Evolutionary conservation across 2,113 vertebrate species (phyloP), one percentile per base, ranked within the genome.

Genomic region (Scytalopus superciliaris): DNA sequence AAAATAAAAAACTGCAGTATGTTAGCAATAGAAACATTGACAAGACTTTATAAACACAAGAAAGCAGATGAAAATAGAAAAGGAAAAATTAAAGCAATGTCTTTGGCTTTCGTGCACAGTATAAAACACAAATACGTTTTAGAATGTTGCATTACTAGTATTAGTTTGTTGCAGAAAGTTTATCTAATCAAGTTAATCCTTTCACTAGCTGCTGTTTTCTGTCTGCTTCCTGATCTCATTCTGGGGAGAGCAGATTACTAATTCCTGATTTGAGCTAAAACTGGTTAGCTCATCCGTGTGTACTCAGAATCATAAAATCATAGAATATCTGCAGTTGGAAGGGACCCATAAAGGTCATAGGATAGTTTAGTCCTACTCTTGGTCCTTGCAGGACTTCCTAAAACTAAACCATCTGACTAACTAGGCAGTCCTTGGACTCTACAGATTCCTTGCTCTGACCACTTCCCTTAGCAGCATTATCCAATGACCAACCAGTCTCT

Each of bases 391-490:
- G 35, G 9, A n/a, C 53, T 53, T 39, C 55, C 12, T 57, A 30
- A 63, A 72, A 63, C 15, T 37, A 37, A 77, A 73, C 16, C 3
- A 3, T 18, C 10, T 28, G 9, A 42, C 23, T 19, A 57, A 21
- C 7, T 22, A 73, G 14, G 40, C 3, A 4, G 31, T 39, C 23
- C n/a, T 53, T 57, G 33, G 44, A 63, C 19, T 84, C 31, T 55
- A n/a, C 12, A 24, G 44, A 4, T 13, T 56, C 78, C 23, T 9
- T 39, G 14, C 27, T 6, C 1, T 35, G 13, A 22, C 14, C 0
- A 0, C 42, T 72, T 76, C 16, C 8, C 49, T n/a, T 9, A 4
- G 33, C 22, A 57, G 6, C 1, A 1, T 52, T 10, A 75, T 53
- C 13, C 37, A 53, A 30, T 16, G 23, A 62, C 9, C 0, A 1